Conservation (phyloP, 1,140 invertebrate genomes). For the Drosophila pandora region DNA sequence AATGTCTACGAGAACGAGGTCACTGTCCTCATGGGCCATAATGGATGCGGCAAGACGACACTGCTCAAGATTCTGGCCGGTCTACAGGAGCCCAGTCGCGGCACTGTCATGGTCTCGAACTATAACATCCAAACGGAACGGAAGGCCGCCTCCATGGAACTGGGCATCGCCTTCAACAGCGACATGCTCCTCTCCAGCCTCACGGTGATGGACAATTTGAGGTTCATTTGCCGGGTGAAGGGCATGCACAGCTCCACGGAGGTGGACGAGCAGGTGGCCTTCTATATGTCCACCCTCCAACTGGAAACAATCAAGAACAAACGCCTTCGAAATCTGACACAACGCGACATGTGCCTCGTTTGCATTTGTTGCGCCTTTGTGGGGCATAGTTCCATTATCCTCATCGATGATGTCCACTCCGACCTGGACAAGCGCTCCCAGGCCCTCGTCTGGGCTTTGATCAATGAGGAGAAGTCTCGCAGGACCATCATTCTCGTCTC, state of each 20-base stretch:
- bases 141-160: conserved; percentile 39
- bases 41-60: conserved; percentile 93
- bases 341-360: conserved; percentile 28
- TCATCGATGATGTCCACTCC: conserved; percentile 66
- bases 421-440: conserved; percentile 56
- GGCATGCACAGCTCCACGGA: conserved; percentile 13
- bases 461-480: conserved; percentile 61
- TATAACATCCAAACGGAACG: conserved; percentile 84
- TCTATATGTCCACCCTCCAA: conserved; percentile 31
- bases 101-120: conserved; percentile 89
- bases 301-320: conserved; percentile 13
- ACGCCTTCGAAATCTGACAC: conserved; percentile 14
- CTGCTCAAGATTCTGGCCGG: conserved; percentile 91
- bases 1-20: conserved; percentile 86
- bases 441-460: conserved; percentile 48
- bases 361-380: conserved; percentile 59
- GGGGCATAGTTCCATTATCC: conserved; percentile 57
- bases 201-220: conserved; percentile 52
- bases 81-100: conserved; percentile 88
- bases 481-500: conserved; percentile 66
- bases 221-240: conserved; percentile 84
- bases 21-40: conserved; percentile 91
- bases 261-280: conserved; percentile 20
- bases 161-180: conserved; percentile 49
- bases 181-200: conserved; percentile 36